These are phyloP conservation scores for Oncorhynchus clarkii DNA, from an alignment of 2,113 vertebrate genomes.

Conservation along the genomic window DNA sequence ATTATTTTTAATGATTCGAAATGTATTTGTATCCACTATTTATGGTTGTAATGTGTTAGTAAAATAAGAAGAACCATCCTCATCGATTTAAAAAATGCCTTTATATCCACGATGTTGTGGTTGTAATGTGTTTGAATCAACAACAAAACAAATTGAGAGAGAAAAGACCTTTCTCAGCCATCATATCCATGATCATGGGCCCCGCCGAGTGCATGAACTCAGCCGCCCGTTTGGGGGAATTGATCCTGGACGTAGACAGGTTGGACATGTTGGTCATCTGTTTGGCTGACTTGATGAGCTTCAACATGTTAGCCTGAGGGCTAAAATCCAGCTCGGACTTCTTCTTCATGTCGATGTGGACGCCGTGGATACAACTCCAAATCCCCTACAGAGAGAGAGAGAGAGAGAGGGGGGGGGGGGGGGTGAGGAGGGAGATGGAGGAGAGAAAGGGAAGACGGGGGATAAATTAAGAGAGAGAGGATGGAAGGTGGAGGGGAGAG, in stretches of 20 bases:
- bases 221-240: constrained; percentile 85
- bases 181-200: constrained; percentile 96
- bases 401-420: too few relatives aligned
- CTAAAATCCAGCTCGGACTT: constrained; percentile 93
- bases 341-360: constrained; percentile 97
- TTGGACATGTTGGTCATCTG: constrained; percentile 90
- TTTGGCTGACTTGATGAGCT: constrained; percentile 91
- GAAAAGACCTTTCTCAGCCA: constrained; percentile 80
- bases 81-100: too few relatives aligned
- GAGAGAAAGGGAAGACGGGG: too few relatives aligned
- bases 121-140: too few relatives aligned
- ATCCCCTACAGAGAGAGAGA: constrained; percentile 80
- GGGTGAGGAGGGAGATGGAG: too few relatives aligned
- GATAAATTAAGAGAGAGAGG: too few relatives aligned
- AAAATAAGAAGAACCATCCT: too few relatives aligned
- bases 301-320: constrained; percentile 96
- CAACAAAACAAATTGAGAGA: too few relatives aligned
- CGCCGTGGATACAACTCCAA: constrained; percentile 98
- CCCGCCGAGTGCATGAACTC: constrained; percentile 92
- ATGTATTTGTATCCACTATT: too few relatives aligned
- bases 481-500: fast-evolving
- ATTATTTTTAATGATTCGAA: too few relatives aligned
- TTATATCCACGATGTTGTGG: too few relatives aligned
- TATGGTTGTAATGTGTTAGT: too few relatives aligned
- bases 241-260: constrained; percentile 84